Conservation (phyloP, 35 echinoderm and acorn worm genomes). For the Lytechinus variegatus region DNA sequence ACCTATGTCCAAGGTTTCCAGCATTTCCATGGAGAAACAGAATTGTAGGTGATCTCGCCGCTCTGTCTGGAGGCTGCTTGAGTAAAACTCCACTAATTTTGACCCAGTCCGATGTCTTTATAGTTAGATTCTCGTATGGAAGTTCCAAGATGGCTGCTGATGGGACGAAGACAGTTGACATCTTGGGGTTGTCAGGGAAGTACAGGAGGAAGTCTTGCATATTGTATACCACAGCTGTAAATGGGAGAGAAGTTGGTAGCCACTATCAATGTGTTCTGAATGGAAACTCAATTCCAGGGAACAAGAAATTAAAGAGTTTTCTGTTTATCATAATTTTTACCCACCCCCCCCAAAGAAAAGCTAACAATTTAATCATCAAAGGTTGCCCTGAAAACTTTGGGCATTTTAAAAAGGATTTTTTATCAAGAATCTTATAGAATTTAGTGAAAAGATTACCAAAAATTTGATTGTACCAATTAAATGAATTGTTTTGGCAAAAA, state of each 20-base stretch:
- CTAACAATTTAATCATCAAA: no score
- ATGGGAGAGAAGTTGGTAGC: background rate
- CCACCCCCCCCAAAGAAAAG: no score
- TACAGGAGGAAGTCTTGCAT: conserved; percentile 84
- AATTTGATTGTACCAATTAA: no score
- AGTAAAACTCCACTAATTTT: conserved; percentile 83
- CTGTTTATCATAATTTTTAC: no score
- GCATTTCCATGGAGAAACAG: conserved; percentile 98
- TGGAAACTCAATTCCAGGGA: no score
- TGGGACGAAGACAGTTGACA: conserved; percentile 80
- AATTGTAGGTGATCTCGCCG: conserved; percentile 75
- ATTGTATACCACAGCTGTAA: conserved; percentile 90
- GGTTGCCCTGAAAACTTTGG: no score
- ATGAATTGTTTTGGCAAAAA: no score
- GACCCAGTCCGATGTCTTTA: conserved; percentile 74
- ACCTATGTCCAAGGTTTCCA: conserved; percentile 98
- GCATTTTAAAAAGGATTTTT: no score
- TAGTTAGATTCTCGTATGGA: conserved; percentile 73
- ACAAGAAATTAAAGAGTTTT: no score
- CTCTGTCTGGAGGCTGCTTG: conserved; percentile 72
- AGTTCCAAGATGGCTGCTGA: conserved; percentile 60
- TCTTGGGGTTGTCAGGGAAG: conserved; percentile 89
- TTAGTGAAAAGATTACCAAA: no score
- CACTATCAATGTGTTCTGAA: no score
- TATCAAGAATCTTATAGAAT: no score